Evolutionary conservation across 2,113 vertebrate genomes (phyloP), one percentile per base, ranked within the genome.

Genomic region (Dendropsophus ebraccatus): DNA sequence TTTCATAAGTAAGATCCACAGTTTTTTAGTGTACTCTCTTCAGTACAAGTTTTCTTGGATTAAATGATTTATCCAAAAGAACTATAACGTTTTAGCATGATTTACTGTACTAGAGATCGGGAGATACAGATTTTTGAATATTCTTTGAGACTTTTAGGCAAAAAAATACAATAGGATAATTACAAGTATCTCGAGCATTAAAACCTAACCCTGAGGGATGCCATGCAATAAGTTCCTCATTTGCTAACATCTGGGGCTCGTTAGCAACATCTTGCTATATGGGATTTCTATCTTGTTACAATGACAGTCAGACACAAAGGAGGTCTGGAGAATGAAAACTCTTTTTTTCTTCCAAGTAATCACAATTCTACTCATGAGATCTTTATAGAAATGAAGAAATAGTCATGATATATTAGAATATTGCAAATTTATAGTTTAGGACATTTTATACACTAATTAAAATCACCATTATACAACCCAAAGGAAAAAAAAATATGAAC

Each of bases 171-270:
- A 76, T 62, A 62, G 74, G 76, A 73, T 70, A 30, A 70, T 70
- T 52, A 54, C 28, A 78, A 84, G 41, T 28, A 62, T 77, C 41
- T 58, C 37, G 85, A 73, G 58, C 80, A 76, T 81, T 81, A 78
- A 65, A 45, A 37, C 25, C 3, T 56, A 83, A 81, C 75, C 72
- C 49, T 41, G 35, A 70, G 81, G 81, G 58, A 32, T 83, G 23
- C 47, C 49, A 12, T 23, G 74, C 47, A 78, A 84, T 73, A 54
- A 32, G 47, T 28, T 89, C 56, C 52, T 87, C 56, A 16, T 84
- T 83, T 84, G 62, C 32, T 74, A 84, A 88, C 88, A 89, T 88
- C 88, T 88, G 84, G 81, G 84, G 81, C 87, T 86, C 82, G 70
- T 89, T 89, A 87, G 83, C 85, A 74, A 62, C 84, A 87, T 75